Percentiles rank a stretch among this genome's conserved stretches.
Evolutionary conservation across 1,140 invertebrate genomes (phyloP).

Genomic region (Adelges cooleyi): DNA sequence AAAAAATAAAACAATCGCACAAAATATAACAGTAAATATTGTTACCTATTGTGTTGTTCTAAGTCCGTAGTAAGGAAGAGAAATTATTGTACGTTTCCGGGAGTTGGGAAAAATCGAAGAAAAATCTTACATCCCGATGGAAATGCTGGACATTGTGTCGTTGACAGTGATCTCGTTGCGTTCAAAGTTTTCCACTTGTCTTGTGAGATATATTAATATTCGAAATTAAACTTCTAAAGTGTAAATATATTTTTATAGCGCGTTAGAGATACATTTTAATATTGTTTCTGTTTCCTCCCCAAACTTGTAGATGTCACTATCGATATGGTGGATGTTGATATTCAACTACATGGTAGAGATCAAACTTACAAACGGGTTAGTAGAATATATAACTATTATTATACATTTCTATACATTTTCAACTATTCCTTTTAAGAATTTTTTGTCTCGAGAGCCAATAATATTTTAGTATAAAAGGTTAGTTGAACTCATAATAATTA

Average conservation of each 20-base stretch:
- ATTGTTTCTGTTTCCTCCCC: slow-evolving; percentile 10
- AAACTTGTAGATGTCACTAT: neutral
- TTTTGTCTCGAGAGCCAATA: too few relatives aligned
- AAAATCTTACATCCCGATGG: neutral
- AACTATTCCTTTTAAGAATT: too few relatives aligned
- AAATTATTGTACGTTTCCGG: neutral
- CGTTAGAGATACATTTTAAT: too few relatives aligned
- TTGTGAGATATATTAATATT: too few relatives aligned
- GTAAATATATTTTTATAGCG: too few relatives aligned
- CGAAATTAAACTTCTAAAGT: too few relatives aligned
- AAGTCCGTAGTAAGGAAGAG: neutral
- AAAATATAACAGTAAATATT: too few relatives aligned
- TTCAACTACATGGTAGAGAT: neutral
- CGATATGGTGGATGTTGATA: neutral
- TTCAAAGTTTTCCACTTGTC: too few relatives aligned
- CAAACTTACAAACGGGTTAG: neutral
- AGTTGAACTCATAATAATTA: too few relatives aligned
- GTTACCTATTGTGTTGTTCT: neutral
- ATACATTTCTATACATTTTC: too few relatives aligned
- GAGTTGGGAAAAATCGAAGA: neutral
- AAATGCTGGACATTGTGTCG: neutral
- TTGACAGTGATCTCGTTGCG: too few relatives aligned
- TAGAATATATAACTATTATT: neutral
- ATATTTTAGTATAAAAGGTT: too few relatives aligned
- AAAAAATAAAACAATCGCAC: slow-evolving; percentile 15